These are phyloP conservation scores for Apomyelois bistriatella DNA, from an alignment of 2,888 invertebrate species.

Conservation along the genomic window DNA sequence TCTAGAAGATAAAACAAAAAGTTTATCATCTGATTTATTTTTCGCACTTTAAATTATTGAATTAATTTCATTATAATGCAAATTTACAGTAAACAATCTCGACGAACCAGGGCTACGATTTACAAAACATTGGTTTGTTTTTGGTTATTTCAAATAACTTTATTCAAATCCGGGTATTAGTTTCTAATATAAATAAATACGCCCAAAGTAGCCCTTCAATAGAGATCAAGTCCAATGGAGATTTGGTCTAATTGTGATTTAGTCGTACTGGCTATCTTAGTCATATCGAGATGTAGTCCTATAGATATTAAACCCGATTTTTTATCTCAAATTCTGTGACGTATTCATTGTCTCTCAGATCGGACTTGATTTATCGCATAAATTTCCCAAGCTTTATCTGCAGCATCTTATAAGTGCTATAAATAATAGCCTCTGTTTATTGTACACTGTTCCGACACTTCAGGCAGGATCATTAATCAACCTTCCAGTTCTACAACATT, in stretches of 20 bases:
- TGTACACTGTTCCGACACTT: constrained; percentile 8
- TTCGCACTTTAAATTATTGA: background rate
- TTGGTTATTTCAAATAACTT: background rate
- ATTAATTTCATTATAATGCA: background rate
- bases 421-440: constrained; percentile 8
- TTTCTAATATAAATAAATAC: background rate
- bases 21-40: background rate
- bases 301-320: too few species aligned
- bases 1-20: background rate
- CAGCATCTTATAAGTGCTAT: constrained; percentile 3
- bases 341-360: background rate
- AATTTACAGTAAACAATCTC: background rate
- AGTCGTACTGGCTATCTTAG: too few species aligned
- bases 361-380: constrained; percentile 1
- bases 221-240: too few species aligned
- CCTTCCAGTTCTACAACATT: background rate
- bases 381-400: constrained; percentile 1
- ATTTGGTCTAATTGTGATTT: too few species aligned
- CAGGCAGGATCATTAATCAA: constrained; percentile 9
- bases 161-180: background rate
- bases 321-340: too few species aligned
- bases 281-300: too few species aligned
- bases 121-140: background rate
- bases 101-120: background rate
- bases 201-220: background rate